Conservation (phyloP, 2,113 vertebrate species). For the Corvus hawaiiensis region DNA sequence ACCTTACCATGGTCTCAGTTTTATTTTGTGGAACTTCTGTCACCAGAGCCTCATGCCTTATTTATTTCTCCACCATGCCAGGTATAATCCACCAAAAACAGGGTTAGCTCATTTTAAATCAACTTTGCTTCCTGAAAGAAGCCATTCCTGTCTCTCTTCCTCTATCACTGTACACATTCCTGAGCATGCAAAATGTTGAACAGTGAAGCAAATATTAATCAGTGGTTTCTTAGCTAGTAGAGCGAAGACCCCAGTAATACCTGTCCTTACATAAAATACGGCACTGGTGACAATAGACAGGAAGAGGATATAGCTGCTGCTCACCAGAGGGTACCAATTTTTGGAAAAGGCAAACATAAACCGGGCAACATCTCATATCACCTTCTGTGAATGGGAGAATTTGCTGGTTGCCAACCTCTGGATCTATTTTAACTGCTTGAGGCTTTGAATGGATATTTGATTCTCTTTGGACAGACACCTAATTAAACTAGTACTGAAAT, state of each 20-base stretch:
- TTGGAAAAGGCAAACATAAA: neutral
- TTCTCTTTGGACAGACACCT: constrained; percentile 10
- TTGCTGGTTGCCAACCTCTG: neutral
- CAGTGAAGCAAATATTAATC: neutral
- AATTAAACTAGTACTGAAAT: constrained; percentile 39
- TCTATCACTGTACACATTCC: neutral
- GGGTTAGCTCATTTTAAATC: neutral
- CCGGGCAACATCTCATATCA: neutral
- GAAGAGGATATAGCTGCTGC: neutral
- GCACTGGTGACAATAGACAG: neutral
- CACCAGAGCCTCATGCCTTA: neutral
- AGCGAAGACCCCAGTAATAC: neutral
- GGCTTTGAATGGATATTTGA: neutral
- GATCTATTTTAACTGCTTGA: neutral
- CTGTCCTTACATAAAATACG: neutral
- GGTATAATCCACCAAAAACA: neutral
- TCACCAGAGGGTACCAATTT: neutral
- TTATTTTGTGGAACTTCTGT: neutral
- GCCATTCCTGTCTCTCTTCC: neutral
- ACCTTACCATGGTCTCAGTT: neutral
- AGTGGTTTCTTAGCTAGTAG: neutral
- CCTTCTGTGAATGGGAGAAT: neutral
- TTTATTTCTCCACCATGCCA: neutral
- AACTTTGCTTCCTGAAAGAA: neutral
- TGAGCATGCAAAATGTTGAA: neutral